phyloP scores from a whole-genome alignment of 2,797 vertebrate genomes.

The Pseudochirops corinnae region DNA sequence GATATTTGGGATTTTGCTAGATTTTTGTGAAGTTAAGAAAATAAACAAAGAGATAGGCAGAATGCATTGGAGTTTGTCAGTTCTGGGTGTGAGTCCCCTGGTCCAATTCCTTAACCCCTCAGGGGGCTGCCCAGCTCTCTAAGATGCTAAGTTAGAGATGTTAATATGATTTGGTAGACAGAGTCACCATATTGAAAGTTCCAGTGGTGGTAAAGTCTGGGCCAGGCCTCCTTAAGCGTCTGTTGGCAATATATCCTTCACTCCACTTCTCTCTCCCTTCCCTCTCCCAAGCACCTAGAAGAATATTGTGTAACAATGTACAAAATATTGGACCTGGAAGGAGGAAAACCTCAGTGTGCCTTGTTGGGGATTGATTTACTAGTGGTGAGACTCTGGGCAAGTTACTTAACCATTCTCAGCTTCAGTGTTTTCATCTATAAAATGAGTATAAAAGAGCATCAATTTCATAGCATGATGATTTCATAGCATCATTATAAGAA shows the following conservation, averaged over 20 bases:
- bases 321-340: background rate
- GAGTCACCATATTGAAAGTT: background rate
- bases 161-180: background rate
- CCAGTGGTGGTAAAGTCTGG: background rate
- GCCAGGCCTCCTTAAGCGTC: background rate
- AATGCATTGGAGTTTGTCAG: background rate
- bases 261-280: background rate
- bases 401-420: background rate
- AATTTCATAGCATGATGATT: background rate
- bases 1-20: background rate
- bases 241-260: background rate
- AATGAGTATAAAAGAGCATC: background rate
- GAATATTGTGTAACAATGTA: background rate
- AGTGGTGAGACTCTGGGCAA: background rate
- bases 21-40: background rate
- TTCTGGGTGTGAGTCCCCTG: background rate
- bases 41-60: background rate
- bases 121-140: background rate
- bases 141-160: background rate
- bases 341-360: background rate
- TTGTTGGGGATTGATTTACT: rapidly evolving
- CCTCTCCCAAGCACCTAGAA: background rate
- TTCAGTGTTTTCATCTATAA: background rate
- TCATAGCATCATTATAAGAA: background rate
- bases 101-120: background rate